A percentile compares a stretch with the other conserved stretches of the same genome.
These are phyloP conservation scores for Pheosia tremula DNA, from an alignment of 2,888 invertebrate genomes.

Conservation along the genomic window DNA sequence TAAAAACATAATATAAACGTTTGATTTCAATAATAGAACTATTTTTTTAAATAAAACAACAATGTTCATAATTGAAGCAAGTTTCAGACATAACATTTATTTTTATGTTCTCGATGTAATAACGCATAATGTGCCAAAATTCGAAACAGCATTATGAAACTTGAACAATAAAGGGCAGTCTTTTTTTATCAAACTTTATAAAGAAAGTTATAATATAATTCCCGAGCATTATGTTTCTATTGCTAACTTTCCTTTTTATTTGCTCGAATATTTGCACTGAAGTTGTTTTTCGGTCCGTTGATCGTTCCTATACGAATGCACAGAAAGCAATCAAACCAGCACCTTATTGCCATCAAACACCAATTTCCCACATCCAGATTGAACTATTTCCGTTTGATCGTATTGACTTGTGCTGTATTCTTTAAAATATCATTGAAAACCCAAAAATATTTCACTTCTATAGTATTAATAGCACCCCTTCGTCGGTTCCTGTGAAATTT, in stretches of 20 bases:
- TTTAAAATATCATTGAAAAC: constrained; percentile 8
- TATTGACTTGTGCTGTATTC: constrained; percentile 37
- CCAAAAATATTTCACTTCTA: constrained; percentile 8
- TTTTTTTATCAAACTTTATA: constrained; percentile 26
- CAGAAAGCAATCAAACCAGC: constrained; percentile 39
- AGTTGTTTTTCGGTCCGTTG: neutral
- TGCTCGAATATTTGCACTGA: constrained; percentile 2
- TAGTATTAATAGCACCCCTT: constrained; percentile 21
- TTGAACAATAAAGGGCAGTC: constrained; percentile 18
- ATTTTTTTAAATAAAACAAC: neutral
- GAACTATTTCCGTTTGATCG: constrained; percentile 66
- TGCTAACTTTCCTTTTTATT: constrained; percentile 13
- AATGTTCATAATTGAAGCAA: constrained; percentile 1
- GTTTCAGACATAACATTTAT: constrained; percentile 11
- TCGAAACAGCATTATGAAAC: constrained; percentile 17
- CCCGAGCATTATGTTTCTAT: constrained; percentile 9
- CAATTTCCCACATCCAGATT: constrained; percentile 71
- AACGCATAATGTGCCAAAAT: constrained; percentile 20
- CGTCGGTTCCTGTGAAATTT: constrained; percentile 19
- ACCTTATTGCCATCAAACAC: constrained; percentile 60
- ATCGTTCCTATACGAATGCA: constrained; percentile 9
- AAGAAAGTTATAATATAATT: constrained; percentile 17
- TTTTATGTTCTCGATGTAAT: constrained; percentile 21
- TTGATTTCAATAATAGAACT: neutral
- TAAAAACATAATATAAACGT: too few species aligned